Base-by-base conservation (phyloP, 2,888 invertebrate genomes). In the Drosophila diplacantha region DNA sequence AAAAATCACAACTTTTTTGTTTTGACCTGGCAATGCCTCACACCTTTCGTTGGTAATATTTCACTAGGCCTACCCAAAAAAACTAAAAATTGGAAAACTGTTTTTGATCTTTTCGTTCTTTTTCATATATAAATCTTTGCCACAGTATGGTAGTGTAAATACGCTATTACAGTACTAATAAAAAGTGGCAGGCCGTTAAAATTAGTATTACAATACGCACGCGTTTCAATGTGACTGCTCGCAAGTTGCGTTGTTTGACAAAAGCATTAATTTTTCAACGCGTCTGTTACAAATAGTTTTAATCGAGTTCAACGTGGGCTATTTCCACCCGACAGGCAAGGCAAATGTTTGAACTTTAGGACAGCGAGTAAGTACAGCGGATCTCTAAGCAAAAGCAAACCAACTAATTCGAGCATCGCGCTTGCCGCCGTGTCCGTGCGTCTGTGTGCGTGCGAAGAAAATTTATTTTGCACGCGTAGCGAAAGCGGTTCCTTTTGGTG, bases 391-490 rank as follows among this genome's bases (percentile, higher is more conserved):
- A 12, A 9, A 12, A 5, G 9, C 20, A n/a, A 18, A 18, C 24
- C 29, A 35, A 14, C 41, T 35, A 24, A 50, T 12, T 34, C n/a
- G 7, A 12, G 7, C 34, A 31, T 18, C n/a, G 8, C 16, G n/a
- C n/a, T 39, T 22, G n/a, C 43, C 31, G n/a, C 18, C 34, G 67
- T 67, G 54, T 35, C 53, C 38, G 35, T 60, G 67, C 44, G 39
- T 54, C 26, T 54, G 53, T 68, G 54, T 68, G 60, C 39, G 34
- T 38, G 38, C 38, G 32, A 52, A 52, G 46, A 66, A 55, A 52
- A 57, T 60, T 44, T 34, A 43, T 59, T 46, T 46, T 61, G 47
- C 56, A 65, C 44, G 59, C 49, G 22, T 24, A 29, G 37, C 31
- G 35, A 63, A 53, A 55, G 53, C 32, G 11, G 7, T 46, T 24